Base-by-base conservation (phyloP, 2,113 vertebrate species). In the Urocynchramus pylzowi region DNA sequence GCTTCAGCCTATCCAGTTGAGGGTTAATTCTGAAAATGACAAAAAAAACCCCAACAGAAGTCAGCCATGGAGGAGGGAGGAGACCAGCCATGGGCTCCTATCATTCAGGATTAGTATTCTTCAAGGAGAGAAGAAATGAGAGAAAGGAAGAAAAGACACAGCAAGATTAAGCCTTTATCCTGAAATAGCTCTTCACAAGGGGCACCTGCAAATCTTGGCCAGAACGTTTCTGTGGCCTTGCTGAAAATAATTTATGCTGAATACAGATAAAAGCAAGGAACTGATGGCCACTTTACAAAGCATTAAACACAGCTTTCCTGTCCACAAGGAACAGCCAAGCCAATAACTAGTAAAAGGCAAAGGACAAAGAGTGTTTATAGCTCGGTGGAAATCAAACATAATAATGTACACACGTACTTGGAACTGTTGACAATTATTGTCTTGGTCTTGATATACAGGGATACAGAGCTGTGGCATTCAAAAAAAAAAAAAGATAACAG, bases 291-390 rank as follows among this genome's bases (percentile, higher is more conserved):
- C 95, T 93, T 94, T 75, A 96, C 85, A 97, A 95, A 93, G 96
- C 78, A 93, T 87, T 96, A 96, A 94, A 96, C 90, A 95, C 60
- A 68, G 94, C 87, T 96, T 97, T 96, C 95, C 93, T 95, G 95
- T 95, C 85, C 91, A 52, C 54, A 60, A 91, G 87, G 94, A 93
- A 91, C 4, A 93, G 53, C 81, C 84, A 84, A 95, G 86, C 79
- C 89, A 84, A 89, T 61, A 92, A 73, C 70, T 76, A 87, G 80
- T 64, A 93, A 82, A 93, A 95, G 33, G 89, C 83, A 93, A 87
- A 95, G 49, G 93, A 96, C 87, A 96, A 95, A 93, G 89, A 75
- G 28, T 93, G 93, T 97, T 97, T 96, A 94, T 56, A 77, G 87
- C 81, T 87, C 0, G 0, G 57, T 84, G 49, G 87, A 96, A 95